Evolutionary conservation across 2,113 vertebrate genomes (phyloP).

Genomic region (Lagenorhynchus albirostris): DNA sequence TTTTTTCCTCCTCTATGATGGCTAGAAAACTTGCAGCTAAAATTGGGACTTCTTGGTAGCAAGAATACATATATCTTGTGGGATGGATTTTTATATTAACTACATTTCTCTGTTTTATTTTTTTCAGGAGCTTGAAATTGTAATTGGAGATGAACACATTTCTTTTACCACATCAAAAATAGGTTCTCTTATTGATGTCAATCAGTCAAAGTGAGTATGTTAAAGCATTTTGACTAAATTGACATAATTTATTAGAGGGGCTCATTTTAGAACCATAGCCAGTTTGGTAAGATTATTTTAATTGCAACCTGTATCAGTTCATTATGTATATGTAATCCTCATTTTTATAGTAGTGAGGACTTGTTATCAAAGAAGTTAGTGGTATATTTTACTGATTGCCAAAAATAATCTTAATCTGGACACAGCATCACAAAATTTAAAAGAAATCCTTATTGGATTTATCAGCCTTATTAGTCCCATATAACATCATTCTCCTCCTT

Average conservation of each 20-base stretch:
- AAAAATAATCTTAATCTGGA: background rate
- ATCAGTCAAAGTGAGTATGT: constrained; percentile 95
- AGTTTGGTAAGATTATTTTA: background rate
- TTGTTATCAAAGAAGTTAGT: background rate
- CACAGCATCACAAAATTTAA: background rate
- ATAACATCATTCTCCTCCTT: background rate
- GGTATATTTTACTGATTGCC: background rate
- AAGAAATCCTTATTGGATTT: background rate
- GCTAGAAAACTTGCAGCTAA: background rate
- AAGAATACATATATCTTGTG: background rate
- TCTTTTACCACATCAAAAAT: constrained; percentile 99
- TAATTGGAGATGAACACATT: constrained; percentile 97
- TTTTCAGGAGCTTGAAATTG: constrained; percentile 95
- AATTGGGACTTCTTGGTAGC: background rate
- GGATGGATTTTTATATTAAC: background rate
- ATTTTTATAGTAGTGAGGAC: background rate
- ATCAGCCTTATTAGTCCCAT: background rate
- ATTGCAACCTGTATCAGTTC: background rate
- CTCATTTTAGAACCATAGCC: background rate
- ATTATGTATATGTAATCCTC: background rate
- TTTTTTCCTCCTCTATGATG: background rate
- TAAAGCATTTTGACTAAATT: background rate
- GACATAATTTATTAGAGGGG: background rate
- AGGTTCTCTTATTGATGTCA: constrained; percentile 97
- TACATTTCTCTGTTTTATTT: background rate